These are phyloP conservation scores for Pitangus sulphuratus DNA, from an alignment of 2,797 vertebrate genomes.

Conservation along the genomic window DNA sequence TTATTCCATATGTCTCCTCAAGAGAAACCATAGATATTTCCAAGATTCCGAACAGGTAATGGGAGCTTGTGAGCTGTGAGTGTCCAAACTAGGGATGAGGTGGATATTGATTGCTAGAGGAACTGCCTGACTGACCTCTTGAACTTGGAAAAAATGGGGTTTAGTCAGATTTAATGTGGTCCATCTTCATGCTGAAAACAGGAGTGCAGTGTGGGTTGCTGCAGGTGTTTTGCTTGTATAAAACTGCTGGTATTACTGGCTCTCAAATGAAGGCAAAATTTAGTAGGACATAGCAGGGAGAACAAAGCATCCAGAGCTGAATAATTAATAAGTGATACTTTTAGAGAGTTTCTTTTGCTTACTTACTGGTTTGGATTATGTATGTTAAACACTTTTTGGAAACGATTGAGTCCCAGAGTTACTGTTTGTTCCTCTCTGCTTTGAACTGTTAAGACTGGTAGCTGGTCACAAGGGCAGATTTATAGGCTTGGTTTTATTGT, in stretches of 20 bases:
- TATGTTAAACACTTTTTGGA: background rate
- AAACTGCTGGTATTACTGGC: background rate
- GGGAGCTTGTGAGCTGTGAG: background rate
- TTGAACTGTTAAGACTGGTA: background rate
- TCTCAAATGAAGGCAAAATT: background rate
- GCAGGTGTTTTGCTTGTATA: background rate
- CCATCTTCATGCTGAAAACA: background rate
- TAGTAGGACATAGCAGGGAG: background rate
- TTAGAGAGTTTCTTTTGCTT: background rate
- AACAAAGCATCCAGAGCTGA: background rate
- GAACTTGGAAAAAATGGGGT: background rate
- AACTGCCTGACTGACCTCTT: background rate
- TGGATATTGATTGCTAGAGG: background rate
- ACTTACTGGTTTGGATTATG: background rate
- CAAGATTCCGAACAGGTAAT: conserved; percentile 90
- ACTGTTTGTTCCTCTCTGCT: background rate
- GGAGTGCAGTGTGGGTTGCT: background rate
- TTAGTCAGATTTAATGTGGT: background rate
- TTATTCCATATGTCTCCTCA: conserved; percentile 88
- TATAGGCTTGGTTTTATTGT: background rate
- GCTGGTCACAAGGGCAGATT: background rate
- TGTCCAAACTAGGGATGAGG: background rate
- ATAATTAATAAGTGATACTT: background rate
- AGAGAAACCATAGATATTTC: conserved; percentile 88
- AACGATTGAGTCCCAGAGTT: background rate